These are phyloP conservation scores for Semibalanus balanoides DNA, from an alignment of 1,140 invertebrate genomes.

Conservation along the genomic window DNA sequence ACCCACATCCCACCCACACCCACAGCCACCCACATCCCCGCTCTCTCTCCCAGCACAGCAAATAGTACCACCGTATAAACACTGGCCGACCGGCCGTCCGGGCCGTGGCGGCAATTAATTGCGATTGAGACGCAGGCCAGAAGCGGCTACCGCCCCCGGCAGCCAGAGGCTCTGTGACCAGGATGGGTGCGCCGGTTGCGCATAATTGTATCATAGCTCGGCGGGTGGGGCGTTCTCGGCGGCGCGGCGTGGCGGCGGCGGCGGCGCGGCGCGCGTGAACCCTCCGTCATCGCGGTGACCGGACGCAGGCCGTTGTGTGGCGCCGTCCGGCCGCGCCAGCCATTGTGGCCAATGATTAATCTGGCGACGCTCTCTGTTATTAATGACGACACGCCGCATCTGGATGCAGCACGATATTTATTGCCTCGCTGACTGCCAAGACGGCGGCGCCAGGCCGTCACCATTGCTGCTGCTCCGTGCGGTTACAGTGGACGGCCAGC, in stretches of 20 bases:
- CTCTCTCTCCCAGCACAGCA: too few relatives aligned
- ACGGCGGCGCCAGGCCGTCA: not conserved
- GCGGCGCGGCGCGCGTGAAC: not conserved
- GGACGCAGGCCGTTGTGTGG: not conserved
- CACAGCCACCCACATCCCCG: too few relatives aligned
- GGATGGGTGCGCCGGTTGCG: too few relatives aligned
- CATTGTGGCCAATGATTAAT: not conserved
- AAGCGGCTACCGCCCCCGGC: too few relatives aligned
- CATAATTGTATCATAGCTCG: not conserved
- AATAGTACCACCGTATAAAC: too few relatives aligned
- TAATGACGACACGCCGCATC: not conserved
- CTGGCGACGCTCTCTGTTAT: not conserved
- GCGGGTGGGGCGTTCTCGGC: too few relatives aligned
- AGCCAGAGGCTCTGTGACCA: too few relatives aligned
- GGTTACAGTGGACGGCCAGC: not conserved
- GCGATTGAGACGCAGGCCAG: not conserved
- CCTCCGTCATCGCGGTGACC: not conserved
- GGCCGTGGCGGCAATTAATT: not conserved
- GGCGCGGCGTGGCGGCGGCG: too few relatives aligned
- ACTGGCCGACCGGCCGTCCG: too few relatives aligned
- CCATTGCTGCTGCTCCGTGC: not conserved
- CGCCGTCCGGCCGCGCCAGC: too few relatives aligned
- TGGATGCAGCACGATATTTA: not conserved
- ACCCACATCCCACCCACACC: too few relatives aligned
- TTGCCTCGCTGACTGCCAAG: not conserved